Evolutionary conservation across 2,888 invertebrate species (phyloP).

Genomic region (Lochmaea capreae): DNA sequence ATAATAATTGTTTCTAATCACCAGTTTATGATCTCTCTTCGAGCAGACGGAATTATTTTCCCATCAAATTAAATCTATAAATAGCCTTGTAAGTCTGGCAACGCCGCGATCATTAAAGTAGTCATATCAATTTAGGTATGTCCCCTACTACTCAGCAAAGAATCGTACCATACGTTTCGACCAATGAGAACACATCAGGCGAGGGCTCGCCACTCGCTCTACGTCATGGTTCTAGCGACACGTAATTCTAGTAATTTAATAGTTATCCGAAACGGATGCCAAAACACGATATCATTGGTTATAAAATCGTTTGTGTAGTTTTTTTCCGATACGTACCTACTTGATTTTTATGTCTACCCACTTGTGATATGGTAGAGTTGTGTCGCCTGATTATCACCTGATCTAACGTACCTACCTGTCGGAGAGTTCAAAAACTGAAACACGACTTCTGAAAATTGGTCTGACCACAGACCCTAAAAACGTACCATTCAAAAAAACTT

Average conservation of each 20-base stretch:
- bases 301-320: no score
- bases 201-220: conserved; percentile 19
- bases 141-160: conserved; percentile 20
- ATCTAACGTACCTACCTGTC: neutral
- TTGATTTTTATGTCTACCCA: conserved; percentile 9
- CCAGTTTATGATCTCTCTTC: neutral
- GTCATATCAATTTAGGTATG: conserved; percentile 16
- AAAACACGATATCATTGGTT: neutral
- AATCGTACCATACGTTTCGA: conserved; percentile 20
- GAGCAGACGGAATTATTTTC: conserved; percentile 9
- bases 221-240: conserved; percentile 3
- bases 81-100: conserved; percentile 12
- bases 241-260: conserved; percentile 22
- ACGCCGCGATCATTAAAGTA: conserved; percentile 10
- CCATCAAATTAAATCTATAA: conserved; percentile 13
- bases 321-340: neutral
- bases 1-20: neutral
- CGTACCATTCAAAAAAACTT: no score
- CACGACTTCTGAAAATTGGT: no score
- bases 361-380: neutral
- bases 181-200: conserved; percentile 21
- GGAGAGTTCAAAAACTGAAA: no score
- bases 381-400: conserved; percentile 7
- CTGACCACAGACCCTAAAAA: no score
- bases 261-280: neutral